These are phyloP conservation scores for Euborellia annulipes DNA, from an alignment of 1,140 invertebrate genomes.

Conservation along the genomic window DNA sequence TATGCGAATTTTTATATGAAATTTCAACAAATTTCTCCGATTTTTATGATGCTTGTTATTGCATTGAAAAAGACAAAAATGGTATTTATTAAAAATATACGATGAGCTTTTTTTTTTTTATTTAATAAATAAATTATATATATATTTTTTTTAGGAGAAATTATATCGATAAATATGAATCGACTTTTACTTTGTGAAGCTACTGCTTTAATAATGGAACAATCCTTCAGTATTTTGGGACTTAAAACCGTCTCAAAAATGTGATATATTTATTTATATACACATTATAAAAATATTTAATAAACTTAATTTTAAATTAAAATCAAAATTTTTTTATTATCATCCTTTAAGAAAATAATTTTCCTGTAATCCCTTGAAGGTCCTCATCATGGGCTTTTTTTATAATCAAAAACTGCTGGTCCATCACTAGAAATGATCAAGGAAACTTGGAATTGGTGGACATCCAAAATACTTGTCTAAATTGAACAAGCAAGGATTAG, in stretches of 20 bases:
- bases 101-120: slow-evolving; percentile 2
- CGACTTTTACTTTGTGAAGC: slow-evolving; percentile 85
- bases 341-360: no score
- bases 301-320: background rate
- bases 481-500: no score
- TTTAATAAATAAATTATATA: slow-evolving; percentile 5
- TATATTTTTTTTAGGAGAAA: slow-evolving; percentile 41
- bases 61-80: slow-evolving; percentile 75
- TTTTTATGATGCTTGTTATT: slow-evolving; percentile 97
- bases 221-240: slow-evolving; percentile 81
- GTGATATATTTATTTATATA: slow-evolving; percentile 35
- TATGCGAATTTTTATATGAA: slow-evolving; percentile 95
- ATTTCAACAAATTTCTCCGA: slow-evolving; percentile 84
- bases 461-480: no score
- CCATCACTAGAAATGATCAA: no score
- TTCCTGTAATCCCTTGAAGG: no score
- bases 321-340: no score
- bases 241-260: slow-evolving; percentile 84
- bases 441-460: no score
- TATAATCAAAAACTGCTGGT: no score
- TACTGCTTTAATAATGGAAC: slow-evolving; percentile 72
- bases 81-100: slow-evolving; percentile 22
- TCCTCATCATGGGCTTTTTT: no score
- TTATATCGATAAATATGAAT: slow-evolving; percentile 69
- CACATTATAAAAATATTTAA: background rate